These are phyloP conservation scores for Hyles lineata DNA, from an alignment of 2,888 invertebrate species.

Conservation along the genomic window DNA sequence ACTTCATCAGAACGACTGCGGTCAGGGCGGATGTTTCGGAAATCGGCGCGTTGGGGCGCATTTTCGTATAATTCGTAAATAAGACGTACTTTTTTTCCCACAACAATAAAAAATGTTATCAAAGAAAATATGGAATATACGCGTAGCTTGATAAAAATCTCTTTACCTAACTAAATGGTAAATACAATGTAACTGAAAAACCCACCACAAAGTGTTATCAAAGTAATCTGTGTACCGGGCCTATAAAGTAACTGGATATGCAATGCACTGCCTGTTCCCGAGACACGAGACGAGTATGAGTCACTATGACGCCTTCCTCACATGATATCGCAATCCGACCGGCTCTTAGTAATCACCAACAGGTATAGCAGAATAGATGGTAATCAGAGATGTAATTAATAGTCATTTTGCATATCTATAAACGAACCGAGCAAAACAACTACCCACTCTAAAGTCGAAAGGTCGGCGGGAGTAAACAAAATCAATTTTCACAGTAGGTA, in stretches of 20 bases:
- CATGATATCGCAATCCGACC: neutral
- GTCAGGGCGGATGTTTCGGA: slow-evolving; percentile 32
- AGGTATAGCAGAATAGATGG: neutral
- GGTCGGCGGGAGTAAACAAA: neutral
- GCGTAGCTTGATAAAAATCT: neutral
- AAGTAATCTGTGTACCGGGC: slow-evolving; percentile 7
- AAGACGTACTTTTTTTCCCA: too few relatives aligned
- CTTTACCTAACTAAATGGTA: neutral
- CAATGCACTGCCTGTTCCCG: neutral
- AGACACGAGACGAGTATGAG: slow-evolving; percentile 16
- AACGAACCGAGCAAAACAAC: neutral
- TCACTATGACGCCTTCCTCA: neutral
- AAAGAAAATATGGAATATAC: neutral
- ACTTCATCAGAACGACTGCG: slow-evolving; percentile 35
- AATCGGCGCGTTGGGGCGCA: neutral
- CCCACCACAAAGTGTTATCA: neutral
- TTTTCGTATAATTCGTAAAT: neutral
- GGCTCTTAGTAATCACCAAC: neutral
- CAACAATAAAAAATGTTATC: too few relatives aligned
- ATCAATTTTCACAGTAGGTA: slow-evolving; percentile 19
- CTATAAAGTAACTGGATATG: slow-evolving; percentile 31
- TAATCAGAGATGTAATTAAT: neutral
- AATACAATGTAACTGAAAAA: neutral
- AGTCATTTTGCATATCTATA: neutral
- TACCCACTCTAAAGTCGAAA: neutral